phyloP scores from a whole-genome alignment of 2,888 invertebrate genomes.

The Tetanocera ferruginea region DNA sequence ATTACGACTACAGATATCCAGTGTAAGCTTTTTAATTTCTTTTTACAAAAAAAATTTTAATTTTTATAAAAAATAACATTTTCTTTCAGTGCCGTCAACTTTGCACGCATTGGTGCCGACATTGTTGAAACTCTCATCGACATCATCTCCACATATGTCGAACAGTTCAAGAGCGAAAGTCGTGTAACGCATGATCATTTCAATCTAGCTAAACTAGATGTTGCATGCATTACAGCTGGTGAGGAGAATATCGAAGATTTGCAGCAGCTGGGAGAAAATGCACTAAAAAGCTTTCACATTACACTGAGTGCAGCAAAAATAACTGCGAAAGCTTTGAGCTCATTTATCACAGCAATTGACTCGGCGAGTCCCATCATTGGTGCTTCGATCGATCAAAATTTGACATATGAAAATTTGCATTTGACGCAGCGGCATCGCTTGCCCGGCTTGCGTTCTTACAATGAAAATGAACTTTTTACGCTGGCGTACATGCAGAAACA shows the following conservation, averaged over 20 bases:
- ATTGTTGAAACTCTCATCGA: constrained; percentile 66
- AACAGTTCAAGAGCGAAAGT: constrained; percentile 63
- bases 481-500: constrained; percentile 68
- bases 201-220: constrained; percentile 57
- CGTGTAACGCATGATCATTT: constrained; percentile 50
- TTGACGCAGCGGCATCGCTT: constrained; percentile 61
- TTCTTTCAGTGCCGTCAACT: constrained; percentile 61
- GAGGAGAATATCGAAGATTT: constrained; percentile 54
- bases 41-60: not conserved
- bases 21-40: constrained; percentile 56
- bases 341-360: constrained; percentile 63
- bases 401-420: constrained; percentile 62
- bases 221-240: constrained; percentile 56
- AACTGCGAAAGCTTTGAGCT: constrained; percentile 61
- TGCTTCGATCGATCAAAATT: constrained; percentile 60
- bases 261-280: constrained; percentile 54
- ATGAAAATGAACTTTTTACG: constrained; percentile 67
- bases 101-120: constrained; percentile 67
- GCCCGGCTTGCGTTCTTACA: constrained; percentile 65
- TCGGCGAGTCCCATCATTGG: constrained; percentile 62
- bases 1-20: constrained; percentile 67
- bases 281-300: constrained; percentile 62
- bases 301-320: constrained; percentile 64
- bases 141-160: constrained; percentile 60
- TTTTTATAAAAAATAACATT: too few species aligned